Evolutionary conservation across 2,113 vertebrate genomes (phyloP).

Genomic region (Prionailurus viverrinus): DNA sequence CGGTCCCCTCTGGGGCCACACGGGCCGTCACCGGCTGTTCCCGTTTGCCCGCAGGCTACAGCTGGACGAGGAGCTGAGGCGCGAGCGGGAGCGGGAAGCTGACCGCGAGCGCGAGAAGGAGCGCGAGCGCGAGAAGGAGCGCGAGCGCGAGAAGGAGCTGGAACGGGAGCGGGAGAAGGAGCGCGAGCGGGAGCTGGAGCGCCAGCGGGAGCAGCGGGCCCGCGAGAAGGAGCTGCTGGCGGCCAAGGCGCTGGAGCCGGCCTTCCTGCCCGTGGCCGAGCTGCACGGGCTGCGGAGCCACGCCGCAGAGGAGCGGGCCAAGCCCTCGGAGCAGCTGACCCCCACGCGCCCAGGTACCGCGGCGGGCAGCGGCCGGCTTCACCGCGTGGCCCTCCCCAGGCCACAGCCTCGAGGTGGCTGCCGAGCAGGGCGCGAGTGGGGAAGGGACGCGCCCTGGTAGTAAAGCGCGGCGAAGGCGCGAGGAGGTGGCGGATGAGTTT

Average conservation of each 20-base stretch:
- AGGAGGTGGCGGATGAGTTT: too few relatives aligned
- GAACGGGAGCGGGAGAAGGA: slow-evolving; percentile 91
- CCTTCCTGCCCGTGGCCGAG: slow-evolving; percentile 92
- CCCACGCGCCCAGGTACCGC: slow-evolving; percentile 91
- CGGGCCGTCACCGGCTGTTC: rapidly evolving
- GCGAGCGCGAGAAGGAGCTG: slow-evolving; percentile 88
- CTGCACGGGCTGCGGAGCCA: slow-evolving; percentile 92
- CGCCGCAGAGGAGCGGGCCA: slow-evolving; percentile 90
- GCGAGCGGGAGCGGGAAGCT: slow-evolving; percentile 90
- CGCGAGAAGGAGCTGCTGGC: slow-evolving; percentile 96
- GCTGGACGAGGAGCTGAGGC: slow-evolving; percentile 96
- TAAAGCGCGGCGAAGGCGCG: rapidly evolving
- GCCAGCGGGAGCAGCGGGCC: slow-evolving; percentile 91
- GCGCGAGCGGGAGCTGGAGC: slow-evolving; percentile 91
- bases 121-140: slow-evolving; percentile 89
- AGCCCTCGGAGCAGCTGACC: slow-evolving; percentile 92
- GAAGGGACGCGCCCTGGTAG: rapidly evolving
- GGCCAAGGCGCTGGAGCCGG: slow-evolving; percentile 94
- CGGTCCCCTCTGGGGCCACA: rapidly evolving
- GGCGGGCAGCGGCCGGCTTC: neutral
- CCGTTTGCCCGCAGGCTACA: slow-evolving; percentile 90
- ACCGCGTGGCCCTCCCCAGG: too few relatives aligned
- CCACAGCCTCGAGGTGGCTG: too few relatives aligned
- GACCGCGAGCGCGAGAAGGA: slow-evolving; percentile 92
- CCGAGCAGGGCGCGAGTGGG: too few relatives aligned